Evolutionary conservation across 2,888 invertebrate species (phyloP), one percentile per base, ranked within the genome.

Genomic region (Lochmaea capreae): DNA sequence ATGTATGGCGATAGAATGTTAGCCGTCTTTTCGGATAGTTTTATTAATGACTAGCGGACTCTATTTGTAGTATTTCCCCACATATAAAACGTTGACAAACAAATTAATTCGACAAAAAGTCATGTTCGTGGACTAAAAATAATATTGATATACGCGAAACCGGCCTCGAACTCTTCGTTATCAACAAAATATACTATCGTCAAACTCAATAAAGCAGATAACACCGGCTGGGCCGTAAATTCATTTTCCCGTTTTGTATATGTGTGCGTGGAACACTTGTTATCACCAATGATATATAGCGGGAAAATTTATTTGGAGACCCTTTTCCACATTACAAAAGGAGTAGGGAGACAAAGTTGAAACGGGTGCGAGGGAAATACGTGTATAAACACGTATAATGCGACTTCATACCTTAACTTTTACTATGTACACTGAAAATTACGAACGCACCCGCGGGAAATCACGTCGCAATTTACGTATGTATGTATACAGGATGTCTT

Each of bases 381-480:
- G n/a, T n/a, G n/a, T 39, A 39, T 39, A 63, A 63, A 63, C 12
- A 43, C 62, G 68, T 68, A 46, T 26, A 67, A 63, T n/a, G 52
- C 67, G 66, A 67, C 63, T 62, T 63, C 67, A 46, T 49, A 54
- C 67, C 68, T 66, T 69, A 76, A 65, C 76, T 75, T 76, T 69
- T 62, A 70, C 72, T 76, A 74, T 74, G 63, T 67, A 62, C 33
- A 66, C 65, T 71, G 67, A 68, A 76, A 73, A 76, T 76, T 81
- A 79, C 78, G 78, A 77, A 66, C 67, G 58, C 42, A 22, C 82
- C 77, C 82, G 39, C 68, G 82, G 82, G 82, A 82, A 82, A 82
- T 82, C 81, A 82, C 80, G 78, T 81, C 81, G 79, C 81, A 82
- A 81, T 81, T 80, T 82, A 80, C 79, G 67, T 71, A 26, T 33